Evolutionary conservation across 1,140 invertebrate species (phyloP).

Genomic region (Orius insidiosus): DNA sequence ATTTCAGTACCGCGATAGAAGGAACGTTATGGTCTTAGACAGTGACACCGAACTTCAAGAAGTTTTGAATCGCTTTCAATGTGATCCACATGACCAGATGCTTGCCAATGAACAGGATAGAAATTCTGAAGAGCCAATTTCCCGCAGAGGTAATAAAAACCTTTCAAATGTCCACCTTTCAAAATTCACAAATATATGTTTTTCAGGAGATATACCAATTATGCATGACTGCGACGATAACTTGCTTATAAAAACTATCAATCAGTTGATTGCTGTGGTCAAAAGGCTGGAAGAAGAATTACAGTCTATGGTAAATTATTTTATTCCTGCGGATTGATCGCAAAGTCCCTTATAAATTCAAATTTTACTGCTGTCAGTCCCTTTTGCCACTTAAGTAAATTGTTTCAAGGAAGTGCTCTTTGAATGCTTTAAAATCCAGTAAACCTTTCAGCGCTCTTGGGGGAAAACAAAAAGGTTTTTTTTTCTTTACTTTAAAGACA

Average conservation of each 20-base stretch:
- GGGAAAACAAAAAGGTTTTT: too few relatives aligned
- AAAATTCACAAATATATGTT: conserved; percentile 3
- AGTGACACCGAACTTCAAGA: conserved; percentile 21
- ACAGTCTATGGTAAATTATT: too few relatives aligned
- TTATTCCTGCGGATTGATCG: too few relatives aligned
- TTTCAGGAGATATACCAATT: conserved; percentile 53
- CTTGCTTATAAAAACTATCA: conserved; percentile 44
- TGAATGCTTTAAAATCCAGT: too few relatives aligned
- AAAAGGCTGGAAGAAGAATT: conserved; percentile 50
- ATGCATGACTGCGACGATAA: conserved; percentile 45
- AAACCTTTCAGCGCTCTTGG: too few relatives aligned
- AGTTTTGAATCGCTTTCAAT: conserved; percentile 25
- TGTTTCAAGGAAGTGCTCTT: too few relatives aligned
- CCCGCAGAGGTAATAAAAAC: conserved; percentile 3
- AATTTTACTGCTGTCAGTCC: too few relatives aligned
- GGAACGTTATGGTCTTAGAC: conserved; percentile 26
- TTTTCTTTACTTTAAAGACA: too few relatives aligned
- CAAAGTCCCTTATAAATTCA: too few relatives aligned
- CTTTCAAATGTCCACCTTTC: not conserved
- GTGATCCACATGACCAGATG: conserved; percentile 18
- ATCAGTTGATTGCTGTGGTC: conserved; percentile 52
- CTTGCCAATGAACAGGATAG: conserved; percentile 19
- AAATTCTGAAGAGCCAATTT: not conserved
- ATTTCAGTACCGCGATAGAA: conserved; percentile 28
- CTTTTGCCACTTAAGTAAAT: too few relatives aligned